A percentile compares a stretch with the other conserved stretches of the same genome.
Conservation (phyloP, 2,113 vertebrate genomes). For the Thryonomys swinderianus region DNA sequence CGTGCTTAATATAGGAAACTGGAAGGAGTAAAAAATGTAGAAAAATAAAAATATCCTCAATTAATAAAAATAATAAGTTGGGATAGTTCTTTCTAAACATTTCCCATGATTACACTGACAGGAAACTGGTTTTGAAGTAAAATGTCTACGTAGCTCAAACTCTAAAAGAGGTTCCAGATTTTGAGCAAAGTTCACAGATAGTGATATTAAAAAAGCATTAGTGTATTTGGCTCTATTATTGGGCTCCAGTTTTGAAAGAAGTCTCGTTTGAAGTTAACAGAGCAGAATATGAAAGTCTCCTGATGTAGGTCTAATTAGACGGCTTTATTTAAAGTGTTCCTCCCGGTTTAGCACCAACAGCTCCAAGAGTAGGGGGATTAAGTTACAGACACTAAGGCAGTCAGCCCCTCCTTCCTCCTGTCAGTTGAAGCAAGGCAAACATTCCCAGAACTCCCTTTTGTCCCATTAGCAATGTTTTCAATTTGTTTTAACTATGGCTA, state of each 20-base stretch:
- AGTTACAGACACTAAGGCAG: not conserved
- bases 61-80: not conserved
- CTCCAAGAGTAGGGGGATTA: not conserved
- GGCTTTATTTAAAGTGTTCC: not conserved
- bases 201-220: not conserved
- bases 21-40: not conserved
- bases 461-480: not conserved
- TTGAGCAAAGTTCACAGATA: not conserved
- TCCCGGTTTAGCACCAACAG: not conserved
- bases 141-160: not conserved
- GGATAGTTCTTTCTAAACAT: not conserved
- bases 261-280: not conserved
- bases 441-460: not conserved
- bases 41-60: not conserved
- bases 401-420: not conserved
- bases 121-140: not conserved
- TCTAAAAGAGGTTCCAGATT: constrained; percentile 2
- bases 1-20: not conserved
- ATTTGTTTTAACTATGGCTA: not conserved
- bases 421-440: not conserved
- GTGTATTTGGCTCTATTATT: not conserved
- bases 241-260: not conserved
- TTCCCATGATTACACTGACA: not conserved
- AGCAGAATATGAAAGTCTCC: not conserved
- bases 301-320: not conserved